Evolutionary conservation across 2,888 invertebrate species (phyloP), one percentile per base, ranked within the genome.

Genomic region (Axea sp.): DNA sequence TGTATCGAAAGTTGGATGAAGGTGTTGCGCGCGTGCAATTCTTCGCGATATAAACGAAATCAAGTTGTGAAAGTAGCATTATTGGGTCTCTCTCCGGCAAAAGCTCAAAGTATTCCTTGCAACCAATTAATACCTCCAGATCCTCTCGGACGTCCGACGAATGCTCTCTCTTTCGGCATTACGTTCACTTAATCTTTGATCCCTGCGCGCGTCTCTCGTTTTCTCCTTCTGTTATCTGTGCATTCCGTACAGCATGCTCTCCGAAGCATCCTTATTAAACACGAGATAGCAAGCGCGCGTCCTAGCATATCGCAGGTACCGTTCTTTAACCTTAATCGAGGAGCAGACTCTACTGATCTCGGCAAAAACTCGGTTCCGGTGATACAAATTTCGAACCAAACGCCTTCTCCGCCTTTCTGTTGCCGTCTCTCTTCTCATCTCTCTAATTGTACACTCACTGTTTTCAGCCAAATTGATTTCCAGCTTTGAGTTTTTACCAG

Each of bases 321-420:
- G 68, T 69, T 69, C 59, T 69, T 69, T 60, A 69, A 35, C 68
- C 68, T 69, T 60, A 69, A 69, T 69, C 68, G 45, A 31, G 15
- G 3, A 39, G 8, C 30, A 14, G 30, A 49, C 37, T 12, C 22
- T 33, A 39, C 39, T 24, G n/a, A n/a, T n/a, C n/a, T n/a, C n/a
- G n/a, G n/a, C n/a, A n/a, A n/a, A n/a, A n/a, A n/a, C n/a, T n/a
- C n/a, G n/a, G n/a, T n/a, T n/a, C n/a, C n/a, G n/a, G n/a, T n/a
- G n/a, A n/a, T n/a, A n/a, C n/a, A n/a, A n/a, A n/a, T n/a, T n/a
- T n/a, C n/a, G n/a, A n/a, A n/a, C n/a, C n/a, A n/a, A n/a, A n/a
- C n/a, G n/a, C n/a, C n/a, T n/a, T n/a, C n/a, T n/a, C n/a, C n/a
- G n/a, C n/a, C n/a, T n/a, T n/a, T n/a, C n/a, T n/a, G n/a, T n/a